A percentile compares a stretch with the other conserved stretches of the same genome.
Conservation (phyloP, 2,113 vertebrate species). For the Casuarius casuarius region DNA sequence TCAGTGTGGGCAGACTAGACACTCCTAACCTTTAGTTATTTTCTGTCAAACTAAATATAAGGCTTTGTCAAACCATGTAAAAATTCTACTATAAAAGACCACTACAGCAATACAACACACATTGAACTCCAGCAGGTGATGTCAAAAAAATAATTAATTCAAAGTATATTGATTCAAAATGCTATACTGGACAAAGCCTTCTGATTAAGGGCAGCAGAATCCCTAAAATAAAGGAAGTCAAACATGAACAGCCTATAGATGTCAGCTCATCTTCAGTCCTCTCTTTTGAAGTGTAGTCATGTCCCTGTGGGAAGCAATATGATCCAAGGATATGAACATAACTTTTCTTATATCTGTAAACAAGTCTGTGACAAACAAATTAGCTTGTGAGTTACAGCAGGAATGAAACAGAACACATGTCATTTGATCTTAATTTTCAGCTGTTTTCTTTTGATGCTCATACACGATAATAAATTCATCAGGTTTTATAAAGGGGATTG, state of each 20-base stretch:
- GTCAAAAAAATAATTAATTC: background rate
- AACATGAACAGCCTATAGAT: background rate
- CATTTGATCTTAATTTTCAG: conserved; percentile 55
- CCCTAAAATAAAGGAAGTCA: background rate
- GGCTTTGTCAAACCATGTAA: background rate
- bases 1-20: background rate
- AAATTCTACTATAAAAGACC: background rate
- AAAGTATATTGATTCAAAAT: background rate
- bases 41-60: background rate
- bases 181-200: background rate
- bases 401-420: conserved; percentile 10
- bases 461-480: conserved; percentile 52
- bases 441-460: conserved; percentile 37
- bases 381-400: background rate
- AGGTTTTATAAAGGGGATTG: conserved; percentile 39
- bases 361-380: conserved; percentile 9
- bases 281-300: background rate
- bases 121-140: background rate
- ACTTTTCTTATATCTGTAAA: conserved; percentile 58
- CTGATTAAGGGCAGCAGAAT: background rate
- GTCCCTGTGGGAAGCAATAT: conserved; percentile 15
- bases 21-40: background rate
- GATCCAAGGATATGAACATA: conserved; percentile 11
- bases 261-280: background rate
- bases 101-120: background rate